Evolutionary conservation across 2,797 vertebrate species (phyloP), one percentile per base, ranked within the genome.

Genomic region (Eulemur rubriventer): DNA sequence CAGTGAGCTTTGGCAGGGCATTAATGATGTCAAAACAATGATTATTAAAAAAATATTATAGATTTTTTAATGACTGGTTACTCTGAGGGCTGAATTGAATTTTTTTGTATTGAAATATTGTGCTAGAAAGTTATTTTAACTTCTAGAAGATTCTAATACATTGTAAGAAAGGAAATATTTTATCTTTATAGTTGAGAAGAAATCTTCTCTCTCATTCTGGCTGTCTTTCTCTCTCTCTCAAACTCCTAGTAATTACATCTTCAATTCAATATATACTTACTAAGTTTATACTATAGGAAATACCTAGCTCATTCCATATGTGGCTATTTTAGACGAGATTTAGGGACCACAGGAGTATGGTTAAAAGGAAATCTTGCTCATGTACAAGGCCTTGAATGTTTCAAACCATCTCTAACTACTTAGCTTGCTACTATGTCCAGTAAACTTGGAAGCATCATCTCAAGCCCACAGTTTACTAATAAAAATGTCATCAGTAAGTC

Each of bases 401-500:
- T 81, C 52, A 57, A 89, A 50, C 16, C 41, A 83, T 67, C 4
- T 52, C 76, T 94, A 50, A 67, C 46, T 67, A 86, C 35, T 78
- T 69, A 73, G 35, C 22, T 95, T 79, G 48, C 87, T 85, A 61
- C 33, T 50, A 4, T 16, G 35, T 87, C 89, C 76, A 57, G 72
- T 87, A 94, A 96, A 96, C 75, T 57, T 30, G 6, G 46, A 78
- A 85, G 16, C 33, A 96, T 85, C 89, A 81, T 63, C 84, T 86
- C 57, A 73, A 75, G 63, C 78, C 59, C 82, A 82, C 41, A 61
- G 72, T 94, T 95, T 96, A 82, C 86, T 88, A 95, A 92, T 98
- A 98, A 98, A 98, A 94, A 93, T 97, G 96, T 95, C 96, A 94
- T 88, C 55, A 14, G 80, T 97, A 97, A 95, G 91, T 98, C 95